These are phyloP conservation scores for Indicator indicator DNA, from an alignment of 2,113 vertebrate species.

Conservation along the genomic window DNA sequence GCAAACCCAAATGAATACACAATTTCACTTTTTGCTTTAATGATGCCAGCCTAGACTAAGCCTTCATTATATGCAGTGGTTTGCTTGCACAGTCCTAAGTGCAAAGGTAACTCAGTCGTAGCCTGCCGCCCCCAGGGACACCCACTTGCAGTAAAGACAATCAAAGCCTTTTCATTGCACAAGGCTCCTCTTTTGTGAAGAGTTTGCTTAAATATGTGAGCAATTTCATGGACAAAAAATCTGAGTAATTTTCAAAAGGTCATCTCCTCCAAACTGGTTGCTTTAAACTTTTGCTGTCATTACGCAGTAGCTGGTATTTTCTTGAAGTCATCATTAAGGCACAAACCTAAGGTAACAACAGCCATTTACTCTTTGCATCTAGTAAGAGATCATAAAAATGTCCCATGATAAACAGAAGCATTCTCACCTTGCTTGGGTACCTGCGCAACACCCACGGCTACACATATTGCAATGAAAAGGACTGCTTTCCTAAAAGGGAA, in stretches of 20 bases:
- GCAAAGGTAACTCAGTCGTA: slow-evolving; percentile 76
- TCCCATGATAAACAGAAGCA: neutral
- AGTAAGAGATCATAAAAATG: neutral
- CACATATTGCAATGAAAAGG: slow-evolving; percentile 88
- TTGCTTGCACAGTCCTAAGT: slow-evolving; percentile 62
- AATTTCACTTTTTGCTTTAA: slow-evolving; percentile 55
- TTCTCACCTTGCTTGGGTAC: slow-evolving; percentile 82
- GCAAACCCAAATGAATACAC: slow-evolving; percentile 24
- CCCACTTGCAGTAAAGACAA: slow-evolving; percentile 80
- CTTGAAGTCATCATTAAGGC: slow-evolving; percentile 12
- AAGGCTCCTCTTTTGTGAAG: slow-evolving; percentile 76
- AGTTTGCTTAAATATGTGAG: slow-evolving; percentile 78
- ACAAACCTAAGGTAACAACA: neutral
- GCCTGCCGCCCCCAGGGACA: slow-evolving; percentile 76
- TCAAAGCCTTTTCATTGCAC: slow-evolving; percentile 75
- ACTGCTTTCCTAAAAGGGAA: slow-evolving; percentile 84
- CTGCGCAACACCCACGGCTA: slow-evolving; percentile 81
- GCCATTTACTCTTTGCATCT: neutral
- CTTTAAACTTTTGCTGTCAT: slow-evolving; percentile 56
- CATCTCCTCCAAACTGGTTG: slow-evolving; percentile 71
- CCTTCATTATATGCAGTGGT: slow-evolving; percentile 46
- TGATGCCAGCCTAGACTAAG: slow-evolving; percentile 60
- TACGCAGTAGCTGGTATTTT: slow-evolving; percentile 41
- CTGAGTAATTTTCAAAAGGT: slow-evolving; percentile 78
- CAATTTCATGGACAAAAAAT: slow-evolving; percentile 76